Evolutionary conservation across 2,888 invertebrate genomes (phyloP).

Genomic region (Griposia aprilina): DNA sequence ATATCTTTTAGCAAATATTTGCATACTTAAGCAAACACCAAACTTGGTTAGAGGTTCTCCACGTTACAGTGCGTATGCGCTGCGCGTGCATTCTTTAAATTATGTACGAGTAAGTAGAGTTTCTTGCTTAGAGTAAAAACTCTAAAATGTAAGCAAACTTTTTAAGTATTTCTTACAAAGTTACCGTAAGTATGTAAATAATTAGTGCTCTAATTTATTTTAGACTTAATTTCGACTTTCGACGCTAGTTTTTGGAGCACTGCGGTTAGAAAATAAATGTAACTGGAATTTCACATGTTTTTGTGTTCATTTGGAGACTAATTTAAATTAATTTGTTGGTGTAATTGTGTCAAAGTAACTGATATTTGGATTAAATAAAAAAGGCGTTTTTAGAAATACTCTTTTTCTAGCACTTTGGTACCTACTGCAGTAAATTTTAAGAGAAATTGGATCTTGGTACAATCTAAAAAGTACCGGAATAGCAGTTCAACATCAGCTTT

Average conservation of each 20-base stretch:
- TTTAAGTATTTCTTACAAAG: slow-evolving; percentile 23
- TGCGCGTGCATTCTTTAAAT: slow-evolving; percentile 29
- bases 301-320: slow-evolving; percentile 1
- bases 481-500: slow-evolving; percentile 19
- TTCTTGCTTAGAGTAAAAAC: slow-evolving; percentile 37
- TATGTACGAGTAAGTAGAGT: slow-evolving; percentile 23
- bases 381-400: not conserved
- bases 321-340: slow-evolving; percentile 13
- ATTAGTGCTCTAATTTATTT: slow-evolving; percentile 48
- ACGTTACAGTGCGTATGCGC: slow-evolving; percentile 13
- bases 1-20: slow-evolving; percentile 6
- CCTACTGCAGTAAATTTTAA: not conserved
- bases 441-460: not conserved
- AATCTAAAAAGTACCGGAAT: slow-evolving; percentile 17
- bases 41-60: slow-evolving; percentile 27
- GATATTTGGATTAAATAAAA: too few relatives aligned
- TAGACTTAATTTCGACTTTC: slow-evolving; percentile 6
- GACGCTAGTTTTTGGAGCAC: slow-evolving; percentile 24
- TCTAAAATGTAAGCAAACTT: slow-evolving; percentile 18
- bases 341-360: not conserved
- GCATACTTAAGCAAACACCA: slow-evolving; percentile 36
- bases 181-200: slow-evolving; percentile 45
- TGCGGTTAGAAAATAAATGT: slow-evolving; percentile 27
- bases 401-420: not conserved
- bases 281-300: not conserved